A percentile compares a stretch with the other conserved stretches of the same genome.
Conservation (phyloP, 2,113 vertebrate species). For the Amazona guildingii region DNA sequence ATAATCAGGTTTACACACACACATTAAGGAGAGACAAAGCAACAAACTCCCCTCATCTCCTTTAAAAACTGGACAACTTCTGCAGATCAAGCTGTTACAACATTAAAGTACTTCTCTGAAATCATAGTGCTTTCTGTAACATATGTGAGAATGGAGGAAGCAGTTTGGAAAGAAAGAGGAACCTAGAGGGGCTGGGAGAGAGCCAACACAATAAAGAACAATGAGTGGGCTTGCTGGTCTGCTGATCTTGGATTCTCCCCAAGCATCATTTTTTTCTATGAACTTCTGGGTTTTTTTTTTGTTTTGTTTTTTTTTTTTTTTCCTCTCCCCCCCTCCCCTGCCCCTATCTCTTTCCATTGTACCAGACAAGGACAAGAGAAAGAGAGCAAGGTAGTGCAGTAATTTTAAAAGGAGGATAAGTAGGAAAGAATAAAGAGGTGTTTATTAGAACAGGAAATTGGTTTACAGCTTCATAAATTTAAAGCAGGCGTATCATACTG, state of each 20-base stretch:
- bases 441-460: constrained; percentile 54
- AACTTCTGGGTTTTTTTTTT: neutral
- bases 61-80: neutral
- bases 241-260: constrained; percentile 62
- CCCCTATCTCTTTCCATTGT: neutral
- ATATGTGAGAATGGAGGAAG: constrained; percentile 57
- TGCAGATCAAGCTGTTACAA: constrained; percentile 11
- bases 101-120: constrained; percentile 4
- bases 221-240: constrained; percentile 64
- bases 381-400: neutral
- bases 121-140: neutral
- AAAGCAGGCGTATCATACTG: neutral
- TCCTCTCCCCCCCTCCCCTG: rapidly evolving
- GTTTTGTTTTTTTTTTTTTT: neutral
- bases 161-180: constrained; percentile 41
- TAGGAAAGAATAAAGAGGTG: constrained; percentile 29
- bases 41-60: neutral
- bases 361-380: constrained; percentile 15
- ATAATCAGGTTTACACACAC: neutral
- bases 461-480: constrained; percentile 59
- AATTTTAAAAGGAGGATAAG: constrained; percentile 12
- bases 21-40: neutral
- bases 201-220: constrained; percentile 55
- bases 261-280: neutral
- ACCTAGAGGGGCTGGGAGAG: constrained; percentile 43